phyloP scores from a whole-genome alignment of 2,113 vertebrate genomes.

The Ibidorhyncha struthersii region DNA sequence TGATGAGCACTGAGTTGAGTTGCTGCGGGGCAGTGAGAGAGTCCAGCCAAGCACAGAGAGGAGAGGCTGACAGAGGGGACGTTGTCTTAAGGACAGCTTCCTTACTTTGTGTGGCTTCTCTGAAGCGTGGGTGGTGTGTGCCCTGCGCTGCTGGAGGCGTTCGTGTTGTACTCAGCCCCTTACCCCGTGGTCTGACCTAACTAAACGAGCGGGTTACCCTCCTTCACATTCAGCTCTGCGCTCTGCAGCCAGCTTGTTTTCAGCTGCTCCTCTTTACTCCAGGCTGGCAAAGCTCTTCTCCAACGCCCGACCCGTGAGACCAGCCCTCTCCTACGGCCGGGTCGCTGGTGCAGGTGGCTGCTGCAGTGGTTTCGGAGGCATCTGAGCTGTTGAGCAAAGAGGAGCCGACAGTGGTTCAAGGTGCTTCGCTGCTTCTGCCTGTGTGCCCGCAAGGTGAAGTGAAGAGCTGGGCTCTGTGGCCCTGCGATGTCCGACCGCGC shows the following conservation, averaged over 20 bases:
- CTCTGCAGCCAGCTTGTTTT: not conserved
- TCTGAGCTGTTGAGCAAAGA: not conserved
- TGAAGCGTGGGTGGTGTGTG: not conserved
- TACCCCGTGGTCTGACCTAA: not conserved
- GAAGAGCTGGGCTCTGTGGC: not conserved
- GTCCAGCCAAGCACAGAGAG: not conserved
- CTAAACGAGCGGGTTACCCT: not conserved
- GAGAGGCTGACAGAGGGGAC: not conserved
- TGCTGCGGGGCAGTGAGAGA: not conserved
- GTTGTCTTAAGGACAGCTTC: not conserved
- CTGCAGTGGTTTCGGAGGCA: not conserved
- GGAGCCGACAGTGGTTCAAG: not conserved
- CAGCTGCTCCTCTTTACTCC: no score
- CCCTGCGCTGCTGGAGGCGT: accelerated
- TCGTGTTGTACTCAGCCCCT: not conserved
- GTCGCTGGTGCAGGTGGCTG: not conserved
- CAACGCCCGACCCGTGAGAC: not conserved
- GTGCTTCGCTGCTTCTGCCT: not conserved
- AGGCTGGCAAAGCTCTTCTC: not conserved
- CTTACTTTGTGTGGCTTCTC: not conserved
- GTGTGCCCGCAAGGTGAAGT: not conserved
- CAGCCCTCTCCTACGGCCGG: not conserved
- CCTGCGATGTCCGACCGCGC: not conserved
- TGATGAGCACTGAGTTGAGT: not conserved
- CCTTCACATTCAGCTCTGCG: not conserved